Evolutionary conservation across 2,888 invertebrate species (phyloP).

Genomic region (Polyommatus icarus): DNA sequence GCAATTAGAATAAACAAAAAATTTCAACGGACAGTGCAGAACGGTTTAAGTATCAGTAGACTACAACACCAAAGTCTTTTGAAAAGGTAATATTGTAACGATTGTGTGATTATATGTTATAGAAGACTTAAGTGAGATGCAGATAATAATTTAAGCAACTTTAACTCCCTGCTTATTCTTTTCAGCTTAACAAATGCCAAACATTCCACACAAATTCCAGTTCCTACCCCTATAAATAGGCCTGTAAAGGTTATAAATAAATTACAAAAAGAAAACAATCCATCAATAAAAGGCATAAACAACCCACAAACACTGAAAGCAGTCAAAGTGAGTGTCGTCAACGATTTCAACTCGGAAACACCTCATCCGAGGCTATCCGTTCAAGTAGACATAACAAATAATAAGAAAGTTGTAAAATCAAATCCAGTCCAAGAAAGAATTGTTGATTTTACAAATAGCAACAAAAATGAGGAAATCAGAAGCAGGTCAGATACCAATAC

Average conservation of each 20-base stretch:
- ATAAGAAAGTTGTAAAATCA: constrained; percentile 59
- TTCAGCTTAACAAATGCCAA: constrained; percentile 59
- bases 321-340: constrained; percentile 57
- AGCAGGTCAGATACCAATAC: constrained; percentile 39
- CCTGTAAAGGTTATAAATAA: constrained; percentile 48
- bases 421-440: constrained; percentile 44
- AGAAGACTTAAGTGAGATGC: constrained; percentile 25
- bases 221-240: constrained; percentile 44
- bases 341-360: constrained; percentile 52
- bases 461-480: constrained; percentile 36
- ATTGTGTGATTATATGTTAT: constrained; percentile 7
- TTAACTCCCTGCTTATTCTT: not conserved
- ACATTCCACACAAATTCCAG: constrained; percentile 60
- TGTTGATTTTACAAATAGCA: constrained; percentile 42
- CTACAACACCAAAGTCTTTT: constrained; percentile 67
- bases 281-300: constrained; percentile 54
- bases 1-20: constrained; percentile 70
- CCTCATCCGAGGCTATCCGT: constrained; percentile 53
- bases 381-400: constrained; percentile 56
- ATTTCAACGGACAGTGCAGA: constrained; percentile 63
- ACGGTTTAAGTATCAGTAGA: constrained; percentile 61
- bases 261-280: constrained; percentile 70
- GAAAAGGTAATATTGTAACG: constrained; percentile 59
- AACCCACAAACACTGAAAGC: constrained; percentile 50
- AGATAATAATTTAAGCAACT: constrained; percentile 31